These are phyloP conservation scores for Malacoraja senta DNA, from an alignment of 2,797 vertebrate genomes.

Conservation along the genomic window DNA sequence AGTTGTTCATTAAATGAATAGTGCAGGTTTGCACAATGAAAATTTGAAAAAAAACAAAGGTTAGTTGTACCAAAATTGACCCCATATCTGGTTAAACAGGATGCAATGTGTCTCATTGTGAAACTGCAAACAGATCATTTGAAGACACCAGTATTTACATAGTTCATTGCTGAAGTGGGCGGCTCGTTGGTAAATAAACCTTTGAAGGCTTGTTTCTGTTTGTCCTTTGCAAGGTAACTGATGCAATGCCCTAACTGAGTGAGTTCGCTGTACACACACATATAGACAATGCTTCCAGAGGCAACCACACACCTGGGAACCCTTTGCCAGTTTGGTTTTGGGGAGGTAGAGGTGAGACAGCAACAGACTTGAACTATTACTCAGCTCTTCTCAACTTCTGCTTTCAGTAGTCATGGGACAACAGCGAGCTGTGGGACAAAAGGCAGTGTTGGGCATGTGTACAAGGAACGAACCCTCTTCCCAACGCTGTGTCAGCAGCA, in stretches of 20 bases:
- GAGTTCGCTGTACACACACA: background rate
- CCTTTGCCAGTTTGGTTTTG: background rate
- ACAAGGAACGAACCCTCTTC: background rate
- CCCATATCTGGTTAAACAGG: background rate
- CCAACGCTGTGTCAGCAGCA: background rate
- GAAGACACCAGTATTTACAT: background rate
- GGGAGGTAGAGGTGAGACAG: background rate
- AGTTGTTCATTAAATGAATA: background rate
- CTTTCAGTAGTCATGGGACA: background rate
- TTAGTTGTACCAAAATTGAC: background rate
- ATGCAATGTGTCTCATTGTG: background rate
- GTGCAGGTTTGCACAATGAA: background rate
- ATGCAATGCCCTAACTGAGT: background rate
- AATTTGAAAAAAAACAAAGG: background rate
- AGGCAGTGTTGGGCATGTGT: background rate
- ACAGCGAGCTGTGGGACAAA: background rate
- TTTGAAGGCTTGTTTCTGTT: background rate
- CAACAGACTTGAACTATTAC: background rate
- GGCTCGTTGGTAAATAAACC: background rate
- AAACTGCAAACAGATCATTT: background rate
- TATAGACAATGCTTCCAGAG: background rate
- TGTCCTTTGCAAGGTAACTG: background rate
- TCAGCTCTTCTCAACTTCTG: background rate
- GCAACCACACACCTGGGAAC: background rate
- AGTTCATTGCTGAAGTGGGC: background rate